Evolutionary conservation across 2,888 invertebrate genomes (phyloP).

Genomic region (Diplolepis rosae): DNA sequence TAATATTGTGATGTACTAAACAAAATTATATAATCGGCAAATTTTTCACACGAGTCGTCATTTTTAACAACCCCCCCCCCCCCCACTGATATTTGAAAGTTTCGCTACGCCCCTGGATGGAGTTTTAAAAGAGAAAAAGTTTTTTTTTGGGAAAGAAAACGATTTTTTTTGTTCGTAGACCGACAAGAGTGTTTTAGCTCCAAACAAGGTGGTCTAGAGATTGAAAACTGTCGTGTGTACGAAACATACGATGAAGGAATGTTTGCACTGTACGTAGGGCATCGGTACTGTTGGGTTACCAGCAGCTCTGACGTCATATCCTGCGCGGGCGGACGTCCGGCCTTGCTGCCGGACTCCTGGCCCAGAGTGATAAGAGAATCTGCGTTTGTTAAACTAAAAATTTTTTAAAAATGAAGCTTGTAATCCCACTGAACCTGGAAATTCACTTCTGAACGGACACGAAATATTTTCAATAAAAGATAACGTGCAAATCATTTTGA

Average conservation of each 20-base stretch:
- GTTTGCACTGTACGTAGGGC: conserved; percentile 37
- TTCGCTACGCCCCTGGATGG: no score
- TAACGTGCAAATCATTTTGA: no score
- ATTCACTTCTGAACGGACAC: not conserved
- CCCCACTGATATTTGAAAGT: no score
- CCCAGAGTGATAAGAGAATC: conserved; percentile 63
- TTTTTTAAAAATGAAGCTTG: not conserved
- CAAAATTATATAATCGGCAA: no score
- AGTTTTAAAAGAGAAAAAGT: no score
- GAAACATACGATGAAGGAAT: conserved; percentile 46
- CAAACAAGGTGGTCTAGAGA: not conserved
- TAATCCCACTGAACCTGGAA: not conserved
- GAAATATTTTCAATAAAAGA: no score
- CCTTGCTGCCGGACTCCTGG: conserved; percentile 67
- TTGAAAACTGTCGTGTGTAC: conserved; percentile 26
- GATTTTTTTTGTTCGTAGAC: no score
- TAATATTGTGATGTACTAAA: no score
- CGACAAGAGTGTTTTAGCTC: not conserved
- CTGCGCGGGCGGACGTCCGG: conserved; percentile 72
- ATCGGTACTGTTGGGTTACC: conserved; percentile 45
- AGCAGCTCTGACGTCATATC: conserved; percentile 69
- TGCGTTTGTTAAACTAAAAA: conserved; percentile 38
- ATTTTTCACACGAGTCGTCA: no score
- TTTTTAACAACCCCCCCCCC: no score
- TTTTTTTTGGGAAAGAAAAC: no score